Percentiles rank a stretch among this genome's conserved stretches.
Conservation (phyloP, 2,113 vertebrate genomes). For the Cheilinus undulatus region DNA sequence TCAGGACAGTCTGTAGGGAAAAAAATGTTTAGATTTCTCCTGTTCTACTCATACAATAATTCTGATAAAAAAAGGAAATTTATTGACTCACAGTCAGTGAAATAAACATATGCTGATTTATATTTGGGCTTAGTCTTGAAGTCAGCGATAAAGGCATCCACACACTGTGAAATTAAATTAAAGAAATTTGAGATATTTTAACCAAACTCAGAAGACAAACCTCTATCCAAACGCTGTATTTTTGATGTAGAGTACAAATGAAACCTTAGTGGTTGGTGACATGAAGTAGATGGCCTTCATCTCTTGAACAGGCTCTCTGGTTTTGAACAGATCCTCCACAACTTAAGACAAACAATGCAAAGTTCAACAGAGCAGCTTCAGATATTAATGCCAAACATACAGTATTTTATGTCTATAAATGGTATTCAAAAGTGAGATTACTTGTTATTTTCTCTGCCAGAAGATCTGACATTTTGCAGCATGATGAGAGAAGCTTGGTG, state of each 20-base stretch:
- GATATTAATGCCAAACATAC: background rate
- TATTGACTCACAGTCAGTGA: conserved; percentile 94
- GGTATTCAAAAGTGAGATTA: conserved; percentile 45
- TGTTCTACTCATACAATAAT: background rate
- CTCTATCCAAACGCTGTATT: background rate
- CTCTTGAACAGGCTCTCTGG: conserved; percentile 91
- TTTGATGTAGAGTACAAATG: background rate
- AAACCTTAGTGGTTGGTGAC: conserved; percentile 91
- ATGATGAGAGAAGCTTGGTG: conserved; percentile 92
- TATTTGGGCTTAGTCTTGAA: conserved; percentile 92
- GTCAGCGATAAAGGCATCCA: conserved; percentile 92
- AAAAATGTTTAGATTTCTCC: background rate
- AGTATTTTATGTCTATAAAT: background rate
- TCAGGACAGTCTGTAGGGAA: conserved; percentile 89
- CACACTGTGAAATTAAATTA: conserved; percentile 82
- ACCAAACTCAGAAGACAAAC: background rate
- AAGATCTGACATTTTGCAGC: conserved; percentile 96
- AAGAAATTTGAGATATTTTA: conserved; percentile 16
- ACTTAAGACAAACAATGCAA: conserved; percentile 81
- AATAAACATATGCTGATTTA: conserved; percentile 95
- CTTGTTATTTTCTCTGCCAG: conserved; percentile 91
- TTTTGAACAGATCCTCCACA: conserved; percentile 94
- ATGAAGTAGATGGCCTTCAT: conserved; percentile 98
- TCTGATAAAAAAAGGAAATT: background rate
- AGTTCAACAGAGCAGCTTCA: background rate